Evolutionary conservation across 1,140 invertebrate genomes (phyloP).

Genomic region (Drosophila equinoxialis): DNA sequence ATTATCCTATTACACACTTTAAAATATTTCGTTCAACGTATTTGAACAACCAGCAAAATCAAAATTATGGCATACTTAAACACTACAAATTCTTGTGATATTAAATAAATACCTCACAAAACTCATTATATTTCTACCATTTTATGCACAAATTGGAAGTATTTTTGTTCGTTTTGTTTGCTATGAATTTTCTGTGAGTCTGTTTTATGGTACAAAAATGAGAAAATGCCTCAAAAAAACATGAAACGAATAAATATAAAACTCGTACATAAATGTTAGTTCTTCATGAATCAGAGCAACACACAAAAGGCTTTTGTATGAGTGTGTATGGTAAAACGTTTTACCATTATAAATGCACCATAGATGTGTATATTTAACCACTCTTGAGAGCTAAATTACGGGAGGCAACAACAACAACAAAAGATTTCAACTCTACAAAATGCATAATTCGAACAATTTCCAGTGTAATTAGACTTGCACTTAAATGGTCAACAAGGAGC

Average conservation of each 20-base stretch:
- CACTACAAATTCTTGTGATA: no score
- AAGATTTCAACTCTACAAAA: conserved; percentile 25
- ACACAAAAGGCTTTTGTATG: conserved; percentile 1
- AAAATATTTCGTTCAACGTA: no score
- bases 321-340: background rate
- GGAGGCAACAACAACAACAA: background rate
- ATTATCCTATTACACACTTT: no score
- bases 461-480: conserved; percentile 74
- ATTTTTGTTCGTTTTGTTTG: background rate
- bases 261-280: background rate
- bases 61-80: no score
- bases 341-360: conserved; percentile 1
- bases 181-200: background rate
- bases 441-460: conserved; percentile 68
- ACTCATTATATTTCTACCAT: no score
- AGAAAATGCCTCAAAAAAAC: background rate
- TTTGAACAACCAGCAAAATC: no score
- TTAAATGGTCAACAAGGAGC: conserved; percentile 76
- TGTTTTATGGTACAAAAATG: background rate
- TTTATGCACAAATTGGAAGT: no score
- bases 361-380: conserved; percentile 5
- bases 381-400: conserved; percentile 22
- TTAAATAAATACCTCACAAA: no score
- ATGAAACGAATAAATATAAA: background rate
- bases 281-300: background rate